Evolutionary conservation across 2,888 invertebrate species (phyloP).

Genomic region (Epicampocera succincta): DNA sequence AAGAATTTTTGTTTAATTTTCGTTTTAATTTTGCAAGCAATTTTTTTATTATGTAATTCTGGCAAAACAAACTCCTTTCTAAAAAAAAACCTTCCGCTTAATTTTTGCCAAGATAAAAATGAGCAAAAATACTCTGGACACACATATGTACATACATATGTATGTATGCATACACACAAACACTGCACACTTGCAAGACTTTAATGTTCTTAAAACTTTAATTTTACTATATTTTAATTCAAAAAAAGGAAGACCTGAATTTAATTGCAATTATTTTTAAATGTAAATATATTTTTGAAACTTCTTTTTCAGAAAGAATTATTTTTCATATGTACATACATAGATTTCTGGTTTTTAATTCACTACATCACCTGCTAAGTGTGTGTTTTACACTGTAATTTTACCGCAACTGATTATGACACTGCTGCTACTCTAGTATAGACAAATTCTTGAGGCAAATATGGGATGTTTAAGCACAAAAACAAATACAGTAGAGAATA

Average conservation of each 20-base stretch:
- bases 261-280: background rate
- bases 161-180: too few species aligned
- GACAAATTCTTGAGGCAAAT: conserved; percentile 37
- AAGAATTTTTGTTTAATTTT: conserved; percentile 1
- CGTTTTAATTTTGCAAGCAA: background rate
- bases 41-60: conserved; percentile 43
- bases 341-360: background rate
- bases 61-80: background rate
- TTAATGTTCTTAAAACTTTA: conserved; percentile 1
- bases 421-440: conserved; percentile 56
- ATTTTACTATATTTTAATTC: background rate
- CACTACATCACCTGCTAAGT: conserved; percentile 35
- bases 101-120: conserved; percentile 14
- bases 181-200: background rate
- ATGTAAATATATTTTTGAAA: conserved; percentile 7
- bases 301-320: background rate
- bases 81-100: background rate
- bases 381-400: conserved; percentile 69
- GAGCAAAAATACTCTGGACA: conserved; percentile 31
- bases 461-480: conserved; percentile 41
- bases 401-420: conserved; percentile 70
- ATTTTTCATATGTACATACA: background rate
- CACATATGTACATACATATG: too few species aligned
- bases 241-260: conserved; percentile 19
- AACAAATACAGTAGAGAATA: conserved; percentile 40